Base-by-base conservation (phyloP, 2,888 invertebrate genomes). In the Lathronympha strigana region DNA sequence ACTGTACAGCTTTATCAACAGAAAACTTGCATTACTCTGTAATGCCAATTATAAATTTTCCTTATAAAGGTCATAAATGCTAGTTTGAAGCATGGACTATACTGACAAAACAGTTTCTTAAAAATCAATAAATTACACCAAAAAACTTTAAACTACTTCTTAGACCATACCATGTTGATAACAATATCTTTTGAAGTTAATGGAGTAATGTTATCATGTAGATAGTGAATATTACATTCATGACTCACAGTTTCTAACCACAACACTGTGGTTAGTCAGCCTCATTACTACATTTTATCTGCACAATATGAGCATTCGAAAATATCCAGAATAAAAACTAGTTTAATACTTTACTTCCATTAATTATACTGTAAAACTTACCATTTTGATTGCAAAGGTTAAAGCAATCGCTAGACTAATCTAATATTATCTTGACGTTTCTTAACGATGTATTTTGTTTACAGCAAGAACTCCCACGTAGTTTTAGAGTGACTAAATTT, bases 361-460 rank as follows among this genome's bases (percentile, higher is more conserved):
- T 11, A 3, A 11, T 17, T 33, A 47, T 38, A 55, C 40, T 8
- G 11, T 21, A n/a, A 28, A 31, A 51, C 66, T 61, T 49, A 61
- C 66, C 61, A 66, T 66, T 17, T 54, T 54, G 15, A 19, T 40
- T 15, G 9, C 17, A 4, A 21, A 15, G 36, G 53, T 47, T 47
- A 64, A 31, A n/a, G 28, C 8, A 47, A 61, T 54, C 54, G 9
- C n/a, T 23, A 40, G 13, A 66, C 45, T 53, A 61, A 61, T 66
- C 54, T 61, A 66, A 66, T 66, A 66, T 49, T 61, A 61, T 66
- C 66, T 66, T 66, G 66, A 61, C 64, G 57, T 33, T 36, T 60
- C 58, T 50, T 38, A 61, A 58, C 28, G 25, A 63, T 47, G 13
- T 19, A 61, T 40, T 54, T 61, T 54, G 66, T 66, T 66, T 54